Base-by-base conservation (phyloP, 2,113 vertebrate genomes). In the Toxostoma redivivum region DNA sequence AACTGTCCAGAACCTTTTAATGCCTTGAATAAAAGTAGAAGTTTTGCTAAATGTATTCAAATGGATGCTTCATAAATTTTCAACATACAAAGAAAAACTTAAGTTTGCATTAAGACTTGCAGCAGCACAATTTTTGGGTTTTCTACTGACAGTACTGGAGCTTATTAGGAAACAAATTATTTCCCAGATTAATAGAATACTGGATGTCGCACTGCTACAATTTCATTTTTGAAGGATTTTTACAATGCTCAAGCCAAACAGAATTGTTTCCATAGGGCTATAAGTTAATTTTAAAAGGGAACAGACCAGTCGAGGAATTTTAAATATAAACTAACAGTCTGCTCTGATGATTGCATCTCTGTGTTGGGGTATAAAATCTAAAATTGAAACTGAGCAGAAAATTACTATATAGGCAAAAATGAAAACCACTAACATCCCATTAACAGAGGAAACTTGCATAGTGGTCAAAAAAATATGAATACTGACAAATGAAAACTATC, bases 331-430 rank as follows among this genome's bases (percentile, higher is more conserved):
- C 77, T 88, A 95, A 88, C 72, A 90, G 69, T 92, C 65, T 83
- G 84, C 66, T 90, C 61, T 44, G n/a, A n/a, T 7, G 8, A 95
- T 78, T 90, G 57, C 62, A 91, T 91, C 78, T 94, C 84, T 92
- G n/a, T 62, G 74, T 94, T 86, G 61, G 57, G 48, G 80, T 40
- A 84, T 85, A 94, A 92, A 92, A 86, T 67, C 57, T 92, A 86
- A 95, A 93, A 95, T 47, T 86, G 88, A 96, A 96, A 92, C 85
- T 71, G 88, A 92, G 86, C 48, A 86, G 83, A 96, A 97, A 94
- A 94, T 88, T 1, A 79, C 92, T 85, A 58, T 73, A 88, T 37
- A 84, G 64, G 83, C 88, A 90, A 86, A 93, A 96, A 77, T 60
- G 20, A 86, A 96, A 88, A 62, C 42, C 4, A 3, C 71, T 60